Conservation (phyloP, 2,113 vertebrate genomes). For the Chloebia gouldiae region DNA sequence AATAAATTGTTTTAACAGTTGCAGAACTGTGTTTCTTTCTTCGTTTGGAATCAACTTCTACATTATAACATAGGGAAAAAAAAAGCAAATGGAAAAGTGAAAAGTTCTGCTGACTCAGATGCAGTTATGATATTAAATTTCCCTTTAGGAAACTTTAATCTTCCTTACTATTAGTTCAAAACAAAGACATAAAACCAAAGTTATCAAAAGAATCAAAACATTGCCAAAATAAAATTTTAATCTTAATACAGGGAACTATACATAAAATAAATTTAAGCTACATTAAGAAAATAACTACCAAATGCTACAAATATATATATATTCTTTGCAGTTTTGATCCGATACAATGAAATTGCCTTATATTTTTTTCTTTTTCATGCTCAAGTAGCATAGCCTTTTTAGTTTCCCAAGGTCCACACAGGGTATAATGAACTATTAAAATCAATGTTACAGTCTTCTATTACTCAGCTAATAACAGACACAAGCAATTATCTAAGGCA, state of each 20-base stretch:
- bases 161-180: neutral
- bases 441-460: neutral
- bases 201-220: neutral
- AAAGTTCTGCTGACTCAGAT: neutral
- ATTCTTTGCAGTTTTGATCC: neutral
- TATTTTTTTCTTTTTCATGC: neutral
- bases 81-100: neutral
- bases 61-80: neutral
- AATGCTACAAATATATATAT: neutral
- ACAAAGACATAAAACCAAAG: neutral
- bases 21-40: neutral
- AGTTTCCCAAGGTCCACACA: neutral
- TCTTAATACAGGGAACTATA: neutral
- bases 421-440: neutral
- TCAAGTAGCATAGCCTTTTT: neutral
- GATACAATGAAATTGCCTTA: neutral
- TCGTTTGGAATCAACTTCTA: neutral
- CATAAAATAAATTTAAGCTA: neutral
- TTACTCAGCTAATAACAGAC: slow-evolving; percentile 1
- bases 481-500: neutral
- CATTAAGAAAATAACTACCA: neutral
- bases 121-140: neutral
- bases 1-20: neutral
- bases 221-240: neutral
- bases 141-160: neutral